Percentiles rank a stretch among this genome's conserved stretches.
These are phyloP conservation scores for Esox lucius DNA, from an alignment of 2,797 vertebrate genomes.

Conservation along the genomic window DNA sequence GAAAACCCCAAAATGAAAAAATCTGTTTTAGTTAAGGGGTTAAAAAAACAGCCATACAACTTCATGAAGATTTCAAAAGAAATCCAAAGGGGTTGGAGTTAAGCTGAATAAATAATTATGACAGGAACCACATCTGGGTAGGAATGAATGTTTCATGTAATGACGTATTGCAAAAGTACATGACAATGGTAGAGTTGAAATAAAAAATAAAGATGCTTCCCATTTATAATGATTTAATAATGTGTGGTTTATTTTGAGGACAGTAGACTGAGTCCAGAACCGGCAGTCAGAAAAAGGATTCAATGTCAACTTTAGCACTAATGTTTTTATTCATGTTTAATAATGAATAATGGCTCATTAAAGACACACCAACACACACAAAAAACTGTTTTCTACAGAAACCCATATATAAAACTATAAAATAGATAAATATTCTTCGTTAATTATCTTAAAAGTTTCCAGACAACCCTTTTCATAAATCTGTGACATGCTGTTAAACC, in stretches of 20 bases:
- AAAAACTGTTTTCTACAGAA: too few relatives aligned
- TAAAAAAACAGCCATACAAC: background rate
- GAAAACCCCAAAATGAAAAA: slow-evolving; percentile 1
- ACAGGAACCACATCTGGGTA: background rate
- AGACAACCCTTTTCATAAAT: too few relatives aligned
- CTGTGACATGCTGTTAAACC: too few relatives aligned
- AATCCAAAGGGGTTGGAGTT: background rate
- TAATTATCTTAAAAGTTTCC: too few relatives aligned
- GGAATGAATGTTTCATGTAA: background rate
- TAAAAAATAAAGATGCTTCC: too few relatives aligned
- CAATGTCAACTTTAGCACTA: slow-evolving; percentile 6
- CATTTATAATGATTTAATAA: too few relatives aligned
- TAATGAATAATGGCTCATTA: slow-evolving; percentile 28
- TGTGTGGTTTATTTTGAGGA: too few relatives aligned
- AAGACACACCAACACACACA: background rate
- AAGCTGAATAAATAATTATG: background rate
- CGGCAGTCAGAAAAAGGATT: slow-evolving; percentile 10
- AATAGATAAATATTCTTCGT: too few relatives aligned
- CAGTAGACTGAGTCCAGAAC: too few relatives aligned
- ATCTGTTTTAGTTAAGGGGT: background rate
- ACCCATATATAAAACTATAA: too few relatives aligned
- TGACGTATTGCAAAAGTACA: too few relatives aligned
- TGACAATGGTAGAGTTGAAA: too few relatives aligned
- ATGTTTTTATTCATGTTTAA: slow-evolving; percentile 21
- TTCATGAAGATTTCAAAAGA: slow-evolving; percentile 8